Percentiles rank a stretch among this genome's conserved stretches.
Conservation (phyloP, 2,888 invertebrate species). For the Andrena bucephala region DNA sequence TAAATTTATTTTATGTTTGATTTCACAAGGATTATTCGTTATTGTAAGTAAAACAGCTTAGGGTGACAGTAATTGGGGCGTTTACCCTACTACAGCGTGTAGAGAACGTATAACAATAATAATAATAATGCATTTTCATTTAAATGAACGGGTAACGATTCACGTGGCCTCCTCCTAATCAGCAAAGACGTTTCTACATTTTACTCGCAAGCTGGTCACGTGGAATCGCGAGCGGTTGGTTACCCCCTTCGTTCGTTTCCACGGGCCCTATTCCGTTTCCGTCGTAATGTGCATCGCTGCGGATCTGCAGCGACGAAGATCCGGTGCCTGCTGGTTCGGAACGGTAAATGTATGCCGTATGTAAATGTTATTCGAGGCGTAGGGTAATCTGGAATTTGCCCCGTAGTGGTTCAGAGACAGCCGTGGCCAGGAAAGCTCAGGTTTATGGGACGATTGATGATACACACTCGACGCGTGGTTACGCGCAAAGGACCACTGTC, state of each 20-base stretch:
- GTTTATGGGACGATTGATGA: conserved; percentile 64
- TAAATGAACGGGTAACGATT: background rate
- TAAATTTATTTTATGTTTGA: too few relatives aligned
- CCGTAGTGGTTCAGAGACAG: conserved; percentile 62
- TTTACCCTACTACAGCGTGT: background rate
- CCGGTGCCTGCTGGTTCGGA: conserved; percentile 58
- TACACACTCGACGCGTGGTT: conserved; percentile 50
- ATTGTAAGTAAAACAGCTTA: too few relatives aligned
- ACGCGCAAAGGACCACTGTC: conserved; percentile 23
- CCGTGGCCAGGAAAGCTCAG: conserved; percentile 54
- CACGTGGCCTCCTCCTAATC: background rate
- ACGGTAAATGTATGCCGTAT: conserved; percentile 79
- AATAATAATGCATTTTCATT: background rate
- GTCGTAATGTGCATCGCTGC: conserved; percentile 47
- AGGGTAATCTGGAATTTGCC: conserved; percentile 81
- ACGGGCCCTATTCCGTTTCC: conserved; percentile 36
- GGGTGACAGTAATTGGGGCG: too few relatives aligned
- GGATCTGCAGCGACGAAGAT: conserved; percentile 48
- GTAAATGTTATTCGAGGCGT: conserved; percentile 81
- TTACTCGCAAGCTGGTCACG: background rate
- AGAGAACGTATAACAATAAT: too few relatives aligned
- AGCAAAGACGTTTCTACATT: background rate
- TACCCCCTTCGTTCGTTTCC: conserved; percentile 20
- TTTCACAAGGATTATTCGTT: too few relatives aligned
- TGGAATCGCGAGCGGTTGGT: background rate